phyloP scores from a whole-genome alignment of 2,797 vertebrate species.

The Lepilemur septentrionalis region DNA sequence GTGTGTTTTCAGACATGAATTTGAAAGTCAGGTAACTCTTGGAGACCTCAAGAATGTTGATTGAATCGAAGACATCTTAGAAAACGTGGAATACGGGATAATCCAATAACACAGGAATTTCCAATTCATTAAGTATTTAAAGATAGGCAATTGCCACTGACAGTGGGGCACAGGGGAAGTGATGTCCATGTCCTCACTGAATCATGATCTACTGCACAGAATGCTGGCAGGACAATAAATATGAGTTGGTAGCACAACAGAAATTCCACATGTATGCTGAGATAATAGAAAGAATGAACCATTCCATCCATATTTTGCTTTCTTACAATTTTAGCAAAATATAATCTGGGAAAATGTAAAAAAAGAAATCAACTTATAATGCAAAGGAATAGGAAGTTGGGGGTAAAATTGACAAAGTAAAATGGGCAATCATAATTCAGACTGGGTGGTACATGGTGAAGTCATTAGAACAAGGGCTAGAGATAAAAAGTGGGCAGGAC shows the following conservation, averaged over 20 bases:
- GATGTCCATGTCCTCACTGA: no score
- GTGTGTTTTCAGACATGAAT: background rate
- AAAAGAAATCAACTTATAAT: background rate
- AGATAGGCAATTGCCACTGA: background rate
- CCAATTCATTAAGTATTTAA: background rate
- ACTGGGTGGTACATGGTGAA: background rate
- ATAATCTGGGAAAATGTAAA: background rate
- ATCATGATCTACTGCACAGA: background rate
- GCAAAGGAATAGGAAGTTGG: background rate
- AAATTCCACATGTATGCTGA: background rate
- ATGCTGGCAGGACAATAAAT: background rate
- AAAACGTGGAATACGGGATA: background rate
- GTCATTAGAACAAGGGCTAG: background rate
- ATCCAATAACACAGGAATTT: background rate
- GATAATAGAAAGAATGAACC: background rate
- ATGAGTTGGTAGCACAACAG: background rate
- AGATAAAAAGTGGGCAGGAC: no score
- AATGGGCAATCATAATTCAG: fast-evolving
- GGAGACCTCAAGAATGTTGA: background rate
- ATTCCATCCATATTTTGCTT: background rate
- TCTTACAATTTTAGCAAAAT: background rate
- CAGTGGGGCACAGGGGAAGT: background rate
- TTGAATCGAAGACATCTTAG: background rate
- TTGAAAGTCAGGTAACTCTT: background rate
- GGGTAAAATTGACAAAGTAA: background rate